These are phyloP conservation scores for Chlorodrepanis virens DNA, from an alignment of 2,113 vertebrate species.

Conservation along the genomic window DNA sequence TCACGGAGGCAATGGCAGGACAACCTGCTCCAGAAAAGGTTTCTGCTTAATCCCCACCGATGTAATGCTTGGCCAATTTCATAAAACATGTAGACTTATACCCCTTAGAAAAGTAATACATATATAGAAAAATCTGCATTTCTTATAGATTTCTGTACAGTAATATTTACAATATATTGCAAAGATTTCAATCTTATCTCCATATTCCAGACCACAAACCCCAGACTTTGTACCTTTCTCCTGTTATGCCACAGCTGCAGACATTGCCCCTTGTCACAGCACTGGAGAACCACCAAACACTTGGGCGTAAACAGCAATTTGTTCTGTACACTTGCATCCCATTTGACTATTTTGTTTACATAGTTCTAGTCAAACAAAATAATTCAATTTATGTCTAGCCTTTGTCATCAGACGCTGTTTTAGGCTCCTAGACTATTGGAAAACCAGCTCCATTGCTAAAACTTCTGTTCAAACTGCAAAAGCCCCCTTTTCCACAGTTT, in stretches of 20 bases:
- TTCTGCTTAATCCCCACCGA: not conserved
- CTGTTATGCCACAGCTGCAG: not conserved
- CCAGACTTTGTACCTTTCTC: not conserved
- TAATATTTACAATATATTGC: slow-evolving; percentile 49
- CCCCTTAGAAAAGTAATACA: not conserved
- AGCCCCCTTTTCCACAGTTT: not conserved
- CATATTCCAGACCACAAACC: not conserved
- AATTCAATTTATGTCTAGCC: not conserved
- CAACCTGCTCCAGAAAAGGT: not conserved
- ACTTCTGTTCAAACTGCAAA: not conserved
- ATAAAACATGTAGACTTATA: not conserved
- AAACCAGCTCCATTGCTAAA: not conserved
- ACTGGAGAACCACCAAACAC: not conserved
- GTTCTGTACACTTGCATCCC: not conserved
- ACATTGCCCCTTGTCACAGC: not conserved
- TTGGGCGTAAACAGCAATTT: not conserved
- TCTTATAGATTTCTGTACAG: slow-evolving; percentile 38
- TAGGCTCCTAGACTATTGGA: not conserved
- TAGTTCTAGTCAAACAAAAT: not conserved
- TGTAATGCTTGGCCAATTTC: not conserved
- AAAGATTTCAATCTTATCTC: not conserved
- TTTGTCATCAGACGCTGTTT: not conserved
- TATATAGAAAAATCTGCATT: slow-evolving; percentile 6
- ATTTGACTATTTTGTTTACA: not conserved
- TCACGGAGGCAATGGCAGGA: not conserved